Base-by-base conservation (phyloP, 2,888 invertebrate genomes). In the Coenonympha arcania region DNA sequence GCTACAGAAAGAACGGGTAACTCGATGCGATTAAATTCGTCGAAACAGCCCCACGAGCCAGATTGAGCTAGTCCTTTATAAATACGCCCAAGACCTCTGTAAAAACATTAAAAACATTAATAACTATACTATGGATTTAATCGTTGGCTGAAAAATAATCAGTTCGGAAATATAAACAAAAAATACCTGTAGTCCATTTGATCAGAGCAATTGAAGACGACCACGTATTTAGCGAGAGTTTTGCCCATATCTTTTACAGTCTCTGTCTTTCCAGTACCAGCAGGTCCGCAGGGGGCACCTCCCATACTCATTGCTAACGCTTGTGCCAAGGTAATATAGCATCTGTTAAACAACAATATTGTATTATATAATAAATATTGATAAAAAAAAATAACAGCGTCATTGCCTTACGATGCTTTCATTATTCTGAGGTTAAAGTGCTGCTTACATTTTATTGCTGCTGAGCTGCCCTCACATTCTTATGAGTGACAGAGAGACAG, bases 241-340 rank as follows among this genome's bases (percentile, higher is more conserved):
- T 98, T 95, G 31, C 97, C 98, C 98, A 98, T 98, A 75, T 98
- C 98, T 78, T 98, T 98, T 1, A 95, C 95, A 0, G 98, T 97
- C 83, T 98, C 98, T 0, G 98, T 98, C 87, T 98, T 98, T 4
- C 98, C 98, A 0, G 98, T 98, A n/a, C 98, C 98, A 0, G 98
- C 98, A 1, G 98, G 98, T 0, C 98, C 98, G 62, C 97, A 96
- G 0, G 98, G 98, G 11, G 96, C 95, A 0, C 97, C 97, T 11
- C 98, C 98, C 93, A 98, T 95, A 58, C 96, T 95, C 92, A 98
- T 94, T 0, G 95, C 94, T 54, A 98, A 80, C 0, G 98, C 98
- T 86, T 98, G 98, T 0, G 98, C 95, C 48, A 98, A 83, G 0
- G 98, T 98, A 65, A 98, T 98, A 80, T 98, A 98, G 80, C 98